These are phyloP conservation scores for Clusia tigrina DNA, from an alignment of 2,888 invertebrate species.

Conservation along the genomic window DNA sequence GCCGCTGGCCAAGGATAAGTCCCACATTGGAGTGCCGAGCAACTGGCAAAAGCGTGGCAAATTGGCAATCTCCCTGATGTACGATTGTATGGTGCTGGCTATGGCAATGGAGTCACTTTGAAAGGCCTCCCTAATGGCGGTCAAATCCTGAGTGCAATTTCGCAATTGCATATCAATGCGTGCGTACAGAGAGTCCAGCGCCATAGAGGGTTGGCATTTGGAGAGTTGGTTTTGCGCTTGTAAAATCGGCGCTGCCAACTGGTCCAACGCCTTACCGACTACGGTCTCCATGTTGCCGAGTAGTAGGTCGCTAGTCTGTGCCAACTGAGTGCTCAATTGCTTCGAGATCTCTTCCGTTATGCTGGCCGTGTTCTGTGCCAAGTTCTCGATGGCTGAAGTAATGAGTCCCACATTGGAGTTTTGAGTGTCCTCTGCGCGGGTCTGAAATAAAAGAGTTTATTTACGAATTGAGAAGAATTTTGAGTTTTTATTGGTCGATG, in stretches of 20 bases:
- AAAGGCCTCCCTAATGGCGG: constrained; percentile 26
- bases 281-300: constrained; percentile 42
- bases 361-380: constrained; percentile 42
- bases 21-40: constrained; percentile 15
- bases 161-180: constrained; percentile 41
- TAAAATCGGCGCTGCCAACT: constrained; percentile 39
- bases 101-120: constrained; percentile 35
- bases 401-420: no score
- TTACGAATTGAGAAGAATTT: no score
- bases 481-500: no score
- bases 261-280: constrained; percentile 37
- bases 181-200: constrained; percentile 42
- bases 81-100: constrained; percentile 35
- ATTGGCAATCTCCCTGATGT: constrained; percentile 42
- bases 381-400: constrained; percentile 43
- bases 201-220: constrained; percentile 44
- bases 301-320: constrained; percentile 34
- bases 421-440: no score
- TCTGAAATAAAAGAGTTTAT: no score
- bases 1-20: constrained; percentile 30
- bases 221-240: constrained; percentile 40
- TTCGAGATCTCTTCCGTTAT: constrained; percentile 40
- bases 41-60: constrained; percentile 41
- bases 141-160: constrained; percentile 40
- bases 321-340: constrained; percentile 43